Base-by-base conservation (phyloP, 2,797 vertebrate genomes). In the Tapirus indicus region DNA sequence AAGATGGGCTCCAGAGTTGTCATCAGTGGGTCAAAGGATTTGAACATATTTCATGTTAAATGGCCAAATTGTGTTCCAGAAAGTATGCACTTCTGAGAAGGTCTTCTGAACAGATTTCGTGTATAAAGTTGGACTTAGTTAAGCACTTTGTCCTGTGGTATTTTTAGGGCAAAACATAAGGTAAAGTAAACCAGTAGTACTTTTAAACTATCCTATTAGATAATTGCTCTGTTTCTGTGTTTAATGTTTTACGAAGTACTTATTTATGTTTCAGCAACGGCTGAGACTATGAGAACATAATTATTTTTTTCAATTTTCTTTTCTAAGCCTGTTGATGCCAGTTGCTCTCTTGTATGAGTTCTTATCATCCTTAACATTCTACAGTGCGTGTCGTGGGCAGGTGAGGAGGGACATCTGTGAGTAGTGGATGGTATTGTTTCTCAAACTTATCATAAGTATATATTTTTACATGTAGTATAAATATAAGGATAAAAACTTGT, bases 131-230 rank as follows among this genome's bases (percentile, higher is more conserved):
- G 88, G 78, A 35, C 47, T 58, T 0, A 75, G 49, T 56, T 49
- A 64, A 72, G 14, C 4, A 47, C 29, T 86, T 41, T 60, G 18
- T 68, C 17, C 27, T 82, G 68, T 66, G 75, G 12, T 77, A n/a
- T 84, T 75, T 97, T 80, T 72, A 85, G 78, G 64, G n/a, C 49
- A 92, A 74, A 80, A 78, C 29, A 29, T 64, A 38, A 94, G 62
- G 23, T 84, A 38, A 68, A 87, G 2, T 83, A 79, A 54, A 74
- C 29, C 60, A 80, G 29, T 32, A 69, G 71, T 89, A 32, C 74
- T 93, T 94, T 78, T 16, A 91, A 90, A 66, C 13, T 56, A 0
- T 52, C 7, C 2, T 68, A 1, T 49, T 58, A 44, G n/a, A 12
- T 77, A 71, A 62, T 41, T 85, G 38, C 54, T 88, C 64, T 91